Conservation (phyloP, 2,113 vertebrate genomes). For the Alouatta palliata region DNA sequence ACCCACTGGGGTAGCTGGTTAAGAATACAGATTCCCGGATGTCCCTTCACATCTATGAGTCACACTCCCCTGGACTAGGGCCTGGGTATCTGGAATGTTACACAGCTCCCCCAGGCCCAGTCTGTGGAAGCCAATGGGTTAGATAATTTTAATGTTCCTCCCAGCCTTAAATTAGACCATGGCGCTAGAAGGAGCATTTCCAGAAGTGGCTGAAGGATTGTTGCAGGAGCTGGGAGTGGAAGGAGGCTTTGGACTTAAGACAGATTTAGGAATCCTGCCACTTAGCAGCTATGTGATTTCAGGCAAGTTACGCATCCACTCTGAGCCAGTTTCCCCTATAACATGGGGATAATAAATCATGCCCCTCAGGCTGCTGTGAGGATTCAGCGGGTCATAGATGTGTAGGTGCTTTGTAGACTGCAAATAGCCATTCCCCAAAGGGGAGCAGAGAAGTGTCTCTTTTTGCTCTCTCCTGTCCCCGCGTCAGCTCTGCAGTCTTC, state of each 20-base stretch:
- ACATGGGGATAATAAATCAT: background rate
- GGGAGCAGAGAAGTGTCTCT: background rate
- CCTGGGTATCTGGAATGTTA: constrained; percentile 70
- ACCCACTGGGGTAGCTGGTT: background rate
- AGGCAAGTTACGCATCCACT: constrained; percentile 34
- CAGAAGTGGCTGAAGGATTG: constrained; percentile 49
- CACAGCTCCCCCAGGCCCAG: constrained; percentile 58
- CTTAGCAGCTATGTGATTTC: constrained; percentile 34
- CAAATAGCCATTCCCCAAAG: constrained; percentile 9
- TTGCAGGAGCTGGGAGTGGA: constrained; percentile 38
- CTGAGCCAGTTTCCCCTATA: background rate
- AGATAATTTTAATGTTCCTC: constrained; percentile 70
- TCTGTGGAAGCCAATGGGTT: constrained; percentile 69
- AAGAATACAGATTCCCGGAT: constrained; percentile 64
- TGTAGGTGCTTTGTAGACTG: background rate
- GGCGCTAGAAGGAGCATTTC: constrained; percentile 59
- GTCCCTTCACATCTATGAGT: constrained; percentile 57
- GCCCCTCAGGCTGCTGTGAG: background rate
- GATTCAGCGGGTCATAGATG: background rate
- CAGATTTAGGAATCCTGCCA: constrained; percentile 35
- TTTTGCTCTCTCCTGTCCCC: background rate
- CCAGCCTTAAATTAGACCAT: constrained; percentile 69
- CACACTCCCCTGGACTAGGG: constrained; percentile 67
- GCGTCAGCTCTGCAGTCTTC: background rate
- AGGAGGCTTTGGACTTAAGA: constrained; percentile 36